Evolutionary conservation across 2,888 invertebrate genomes (phyloP).

Genomic region (Pristionchus mayeri): DNA sequence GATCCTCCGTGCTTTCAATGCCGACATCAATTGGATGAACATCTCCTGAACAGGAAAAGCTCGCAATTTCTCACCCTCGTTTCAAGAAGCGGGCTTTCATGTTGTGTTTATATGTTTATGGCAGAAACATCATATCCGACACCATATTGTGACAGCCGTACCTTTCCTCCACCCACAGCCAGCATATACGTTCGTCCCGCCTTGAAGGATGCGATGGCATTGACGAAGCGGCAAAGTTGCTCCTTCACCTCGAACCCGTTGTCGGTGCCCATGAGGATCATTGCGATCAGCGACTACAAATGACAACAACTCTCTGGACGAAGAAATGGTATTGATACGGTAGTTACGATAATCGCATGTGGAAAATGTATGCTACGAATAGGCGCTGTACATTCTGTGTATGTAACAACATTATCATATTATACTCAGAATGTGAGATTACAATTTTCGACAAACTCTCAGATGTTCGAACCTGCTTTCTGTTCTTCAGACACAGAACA

Average conservation of each 20-base stretch:
- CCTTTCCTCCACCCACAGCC: conserved; percentile 56
- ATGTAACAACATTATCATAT: no score
- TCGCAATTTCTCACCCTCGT: no score
- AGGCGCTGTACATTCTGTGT: no score
- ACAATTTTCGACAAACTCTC: no score
- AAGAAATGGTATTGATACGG: neutral
- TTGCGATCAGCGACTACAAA: conserved; percentile 60
- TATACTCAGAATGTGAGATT: no score
- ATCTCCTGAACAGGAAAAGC: conserved; percentile 52
- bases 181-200: conserved; percentile 62
- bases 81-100: no score
- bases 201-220: conserved; percentile 62
- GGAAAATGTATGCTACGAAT: no score
- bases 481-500: conserved; percentile 59
- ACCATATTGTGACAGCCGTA: no score
- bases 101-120: no score
- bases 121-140: no score
- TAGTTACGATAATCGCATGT: neutral
- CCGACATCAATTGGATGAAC: conserved; percentile 55
- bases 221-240: conserved; percentile 55
- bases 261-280: conserved; percentile 54
- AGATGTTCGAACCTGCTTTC: conserved; percentile 58
- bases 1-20: conserved; percentile 58
- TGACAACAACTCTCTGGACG: no score
- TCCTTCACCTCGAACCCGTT: conserved; percentile 59